Evolutionary conservation across 2,888 invertebrate genomes (phyloP), one percentile per base, ranked within the genome.

Genomic region (Hanleya hanleyi): DNA sequence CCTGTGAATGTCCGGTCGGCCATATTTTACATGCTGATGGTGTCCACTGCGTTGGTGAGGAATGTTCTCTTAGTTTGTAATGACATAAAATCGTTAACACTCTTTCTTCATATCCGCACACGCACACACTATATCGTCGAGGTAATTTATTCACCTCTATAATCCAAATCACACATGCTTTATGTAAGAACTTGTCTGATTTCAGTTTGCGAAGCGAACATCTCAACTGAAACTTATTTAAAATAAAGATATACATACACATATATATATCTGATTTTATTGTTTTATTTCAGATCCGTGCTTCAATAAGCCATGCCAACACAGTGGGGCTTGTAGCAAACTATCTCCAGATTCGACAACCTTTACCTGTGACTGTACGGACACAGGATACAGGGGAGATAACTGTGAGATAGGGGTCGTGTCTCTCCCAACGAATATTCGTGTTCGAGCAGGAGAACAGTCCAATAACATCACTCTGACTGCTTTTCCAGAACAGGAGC

Each of bases 381-480:
- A 37, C 36, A 64, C 64, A 12, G 64, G 64, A 15, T 64, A 64
- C 36, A 1, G n/a, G 36, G 64, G 64, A 64, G 37, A 64, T 3
- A 15, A 35, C 64, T 64, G 64, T 64, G 64, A 64, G 18, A 37
- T 26, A 64, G 64, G 64, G 7, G 35, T 64, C 22, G 36, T 64
- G 15, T 2, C 64, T 3, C n/a, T 64, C 33, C n/a, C 36, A 1
- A 15, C 18, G 2, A 36, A 35, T 64, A 37, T 64, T 1, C 18
- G 37, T 12, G 64, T 37, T 29, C n/a, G 38, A 22, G 38, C 38
- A 15, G 37, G 37, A 1, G 64, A 32, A 3, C 64, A 22, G 15
- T 64, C 64, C 18, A 29, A 37, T n/a, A n/a, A 35, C n/a, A 15
- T 64, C 38, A 18, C 36, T 15, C 35, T 64, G 35, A 37, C 38